These are phyloP conservation scores for Schlechtendalia chinensis DNA, from an alignment of 1,140 invertebrate species.

Conservation along the genomic window DNA sequence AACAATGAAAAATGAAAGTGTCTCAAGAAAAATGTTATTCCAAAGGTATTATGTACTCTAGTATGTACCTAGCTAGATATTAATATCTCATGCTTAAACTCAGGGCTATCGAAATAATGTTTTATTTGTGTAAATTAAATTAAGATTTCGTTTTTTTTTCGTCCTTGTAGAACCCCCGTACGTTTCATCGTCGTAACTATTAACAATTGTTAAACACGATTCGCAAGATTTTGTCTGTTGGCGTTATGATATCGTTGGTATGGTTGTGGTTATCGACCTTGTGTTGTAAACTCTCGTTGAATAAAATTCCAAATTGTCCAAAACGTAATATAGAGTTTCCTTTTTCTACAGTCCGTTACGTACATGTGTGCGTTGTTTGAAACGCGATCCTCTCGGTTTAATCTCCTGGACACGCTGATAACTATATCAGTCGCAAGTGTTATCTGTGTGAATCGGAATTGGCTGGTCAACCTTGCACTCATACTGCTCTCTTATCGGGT, in stretches of 20 bases:
- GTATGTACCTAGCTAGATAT: no score
- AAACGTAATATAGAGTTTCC: neutral
- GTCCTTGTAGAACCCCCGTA: neutral
- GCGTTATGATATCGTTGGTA: neutral
- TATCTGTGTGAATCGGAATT: slow-evolving; percentile 3
- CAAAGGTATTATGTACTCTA: neutral
- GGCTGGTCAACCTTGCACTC: slow-evolving; percentile 15
- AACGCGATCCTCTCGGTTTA: neutral
- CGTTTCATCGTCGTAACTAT: neutral
- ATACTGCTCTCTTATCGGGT: neutral
- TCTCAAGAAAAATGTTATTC: no score
- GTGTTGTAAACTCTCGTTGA: neutral
- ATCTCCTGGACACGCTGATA: neutral
- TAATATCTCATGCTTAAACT: neutral
- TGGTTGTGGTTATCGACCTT: slow-evolving; percentile 10
- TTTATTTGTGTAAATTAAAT: neutral
- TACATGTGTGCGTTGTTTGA: neutral
- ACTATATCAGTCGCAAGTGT: neutral
- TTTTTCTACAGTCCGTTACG: neutral
- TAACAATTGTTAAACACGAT: neutral
- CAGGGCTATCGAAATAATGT: neutral
- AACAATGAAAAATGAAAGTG: no score
- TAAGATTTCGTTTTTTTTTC: neutral
- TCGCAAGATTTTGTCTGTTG: neutral
- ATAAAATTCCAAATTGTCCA: neutral